Conservation (phyloP, 2,797 vertebrate species). For the Myiotriccus ornatus region DNA sequence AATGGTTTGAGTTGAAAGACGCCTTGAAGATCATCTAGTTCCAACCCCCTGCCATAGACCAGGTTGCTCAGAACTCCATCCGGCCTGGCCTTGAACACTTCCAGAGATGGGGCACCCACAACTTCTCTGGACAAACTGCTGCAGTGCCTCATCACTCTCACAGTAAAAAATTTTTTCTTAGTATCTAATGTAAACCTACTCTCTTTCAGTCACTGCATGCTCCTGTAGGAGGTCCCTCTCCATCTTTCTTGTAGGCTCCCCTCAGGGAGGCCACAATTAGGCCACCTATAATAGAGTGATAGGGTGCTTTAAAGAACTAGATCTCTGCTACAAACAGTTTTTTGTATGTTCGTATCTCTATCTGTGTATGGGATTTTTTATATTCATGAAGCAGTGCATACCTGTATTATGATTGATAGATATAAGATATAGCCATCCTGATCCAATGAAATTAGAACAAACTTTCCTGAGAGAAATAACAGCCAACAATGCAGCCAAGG, state of each 20-base stretch:
- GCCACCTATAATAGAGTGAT: background rate
- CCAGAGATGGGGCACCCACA: background rate
- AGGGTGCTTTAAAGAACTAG: background rate
- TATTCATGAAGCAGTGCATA: background rate
- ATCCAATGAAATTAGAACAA: background rate
- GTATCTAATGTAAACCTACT: background rate
- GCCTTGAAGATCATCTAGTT: background rate
- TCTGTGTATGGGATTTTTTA: background rate
- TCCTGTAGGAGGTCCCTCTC: background rate
- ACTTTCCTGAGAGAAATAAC: background rate
- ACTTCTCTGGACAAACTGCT: fast-evolving
- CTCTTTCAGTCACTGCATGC: background rate
- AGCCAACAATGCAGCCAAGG: background rate
- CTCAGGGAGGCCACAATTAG: background rate
- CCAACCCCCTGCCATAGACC: background rate
- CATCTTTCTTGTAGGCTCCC: background rate
- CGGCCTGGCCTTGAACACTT: background rate
- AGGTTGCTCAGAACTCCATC: background rate
- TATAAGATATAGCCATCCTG: background rate
- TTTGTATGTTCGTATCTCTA: background rate
- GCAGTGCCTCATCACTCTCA: background rate
- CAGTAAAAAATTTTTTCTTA: background rate
- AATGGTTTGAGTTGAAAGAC: background rate
- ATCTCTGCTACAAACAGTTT: background rate
- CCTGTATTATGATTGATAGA: background rate